Evolutionary conservation across 1,140 invertebrate genomes (phyloP), one percentile per base, ranked within the genome.

Genomic region (Oedothorax gibbosus): DNA sequence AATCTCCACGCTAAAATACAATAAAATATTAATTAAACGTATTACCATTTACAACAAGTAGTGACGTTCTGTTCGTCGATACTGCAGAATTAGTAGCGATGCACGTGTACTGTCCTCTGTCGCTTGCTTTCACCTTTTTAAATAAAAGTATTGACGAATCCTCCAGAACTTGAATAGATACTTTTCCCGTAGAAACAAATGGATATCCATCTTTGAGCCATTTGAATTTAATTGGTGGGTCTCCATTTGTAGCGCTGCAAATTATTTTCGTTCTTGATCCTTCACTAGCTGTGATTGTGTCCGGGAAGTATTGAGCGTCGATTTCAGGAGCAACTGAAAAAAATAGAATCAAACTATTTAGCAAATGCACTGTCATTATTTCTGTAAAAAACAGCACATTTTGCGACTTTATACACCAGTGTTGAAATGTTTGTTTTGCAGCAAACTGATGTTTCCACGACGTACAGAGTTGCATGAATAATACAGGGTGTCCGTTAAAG

Each of bases 241-340:
- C 87, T 0, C 87, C 87, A 12, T 64, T 85, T 9, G 86, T 80
- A 9, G 69, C 86, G 68, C 85, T 86, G 69, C 87, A 87, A 15
- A 93, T 92, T 56, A 95, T 89, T 88, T 92, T 92, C 50, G 91
- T 91, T 85, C 92, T 90, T 77, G 91, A 94, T 62, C 94, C 94
- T 88, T 94, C 93, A 64, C 93, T 92, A 72, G 94, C 87, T 12
- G 85, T 93, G 15, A 93, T 93, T 12, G 72, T 87, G 35, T 85
- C 82, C 5, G 87, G 87, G 50, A 87, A 86, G 35, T 76, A 86
- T 7, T 86, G 85, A 35, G 85, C 72, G n/a, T 87, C 87, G 4
- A 87, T 87, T 7, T 85, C 85, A n/a, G 87, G 87, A 53, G 87
- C 80, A 14, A 87, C 87, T 87, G 62, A 75, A 83, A 84, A 1